Evolutionary conservation across 1,140 invertebrate species (phyloP).

Genomic region (Orius insidiosus): DNA sequence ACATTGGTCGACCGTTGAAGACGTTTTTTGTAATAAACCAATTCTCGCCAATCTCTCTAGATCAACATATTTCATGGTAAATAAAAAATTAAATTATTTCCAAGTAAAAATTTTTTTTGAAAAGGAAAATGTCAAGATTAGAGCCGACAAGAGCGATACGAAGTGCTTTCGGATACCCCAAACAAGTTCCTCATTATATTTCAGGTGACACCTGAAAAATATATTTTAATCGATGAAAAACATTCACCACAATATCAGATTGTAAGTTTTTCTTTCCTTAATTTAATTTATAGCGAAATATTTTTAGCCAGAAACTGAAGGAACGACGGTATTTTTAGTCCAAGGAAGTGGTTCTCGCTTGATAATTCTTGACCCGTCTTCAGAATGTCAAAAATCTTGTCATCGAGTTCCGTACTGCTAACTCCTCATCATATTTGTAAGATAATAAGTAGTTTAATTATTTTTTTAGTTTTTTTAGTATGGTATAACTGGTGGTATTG

Average conservation of each 20-base stretch:
- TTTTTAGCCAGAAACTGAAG: slow-evolving; percentile 48
- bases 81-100: neutral
- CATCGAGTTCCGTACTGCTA: slow-evolving; percentile 40
- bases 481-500: slow-evolving; percentile 77
- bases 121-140: slow-evolving; percentile 53
- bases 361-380: slow-evolving; percentile 43
- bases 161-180: slow-evolving; percentile 37
- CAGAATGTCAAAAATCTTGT: slow-evolving; percentile 46
- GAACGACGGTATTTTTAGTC: slow-evolving; percentile 50
- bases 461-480: slow-evolving; percentile 29
- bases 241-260: slow-evolving; percentile 36
- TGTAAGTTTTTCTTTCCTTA: slow-evolving; percentile 24
- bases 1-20: slow-evolving; percentile 8
- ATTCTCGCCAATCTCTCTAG: slow-evolving; percentile 4
- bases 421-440: slow-evolving; percentile 48
- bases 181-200: slow-evolving; percentile 36
- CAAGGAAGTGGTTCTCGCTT: slow-evolving; percentile 44
- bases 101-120: slow-evolving; percentile 13
- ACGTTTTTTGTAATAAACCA: slow-evolving; percentile 14
- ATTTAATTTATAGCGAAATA: slow-evolving; percentile 1
- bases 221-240: slow-evolving; percentile 47
- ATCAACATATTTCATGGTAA: slow-evolving; percentile 20
- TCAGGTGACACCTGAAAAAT: slow-evolving; percentile 49
- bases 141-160: slow-evolving; percentile 41
- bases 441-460: slow-evolving; percentile 23